Conservation (phyloP, 2,888 invertebrate species). For the Tipula lateralis region DNA sequence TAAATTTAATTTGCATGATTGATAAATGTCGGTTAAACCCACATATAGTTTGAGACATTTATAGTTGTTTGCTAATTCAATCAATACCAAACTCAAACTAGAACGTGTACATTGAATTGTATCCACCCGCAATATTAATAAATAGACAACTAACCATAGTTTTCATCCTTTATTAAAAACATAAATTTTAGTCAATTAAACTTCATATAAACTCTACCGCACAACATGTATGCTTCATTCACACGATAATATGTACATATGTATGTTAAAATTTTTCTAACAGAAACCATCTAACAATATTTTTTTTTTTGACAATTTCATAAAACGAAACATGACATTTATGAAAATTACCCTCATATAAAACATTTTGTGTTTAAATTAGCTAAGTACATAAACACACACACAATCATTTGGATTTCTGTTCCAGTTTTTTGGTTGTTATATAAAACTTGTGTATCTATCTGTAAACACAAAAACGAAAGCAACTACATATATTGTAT, state of each 20-base stretch:
- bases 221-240: background rate
- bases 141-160: background rate
- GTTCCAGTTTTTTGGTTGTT: background rate
- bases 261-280: background rate
- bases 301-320: background rate
- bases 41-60: too few relatives aligned
- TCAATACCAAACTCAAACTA: too few relatives aligned
- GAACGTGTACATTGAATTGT: background rate
- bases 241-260: background rate
- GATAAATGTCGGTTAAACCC: too few relatives aligned
- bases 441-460: background rate
- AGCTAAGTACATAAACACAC: background rate
- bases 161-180: background rate
- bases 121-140: background rate
- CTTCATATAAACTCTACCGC: background rate
- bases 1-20: too few relatives aligned
- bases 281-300: background rate
- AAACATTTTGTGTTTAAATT: slow-evolving; percentile 15
- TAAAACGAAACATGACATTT: slow-evolving; percentile 19
- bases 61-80: too few relatives aligned
- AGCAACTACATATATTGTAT: background rate
- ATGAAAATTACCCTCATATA: slow-evolving; percentile 1
- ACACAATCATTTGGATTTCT: background rate
- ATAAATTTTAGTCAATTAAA: background rate
- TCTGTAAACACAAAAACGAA: background rate